phyloP scores from a whole-genome alignment of 2,888 invertebrate species.

The Mayetiola destructor region DNA sequence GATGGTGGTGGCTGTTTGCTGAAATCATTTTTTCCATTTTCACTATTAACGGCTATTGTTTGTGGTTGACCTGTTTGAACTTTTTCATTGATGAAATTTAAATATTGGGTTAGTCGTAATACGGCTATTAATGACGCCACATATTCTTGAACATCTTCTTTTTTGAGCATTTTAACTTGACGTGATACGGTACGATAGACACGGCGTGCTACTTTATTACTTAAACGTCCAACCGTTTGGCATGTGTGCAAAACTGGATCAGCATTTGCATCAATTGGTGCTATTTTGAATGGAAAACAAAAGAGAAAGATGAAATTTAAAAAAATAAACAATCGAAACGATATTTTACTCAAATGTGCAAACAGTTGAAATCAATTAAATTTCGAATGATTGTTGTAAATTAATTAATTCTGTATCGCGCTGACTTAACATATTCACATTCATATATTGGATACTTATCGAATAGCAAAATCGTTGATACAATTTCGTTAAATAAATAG shows the following conservation, averaged over 20 bases:
- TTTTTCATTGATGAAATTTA: conserved; percentile 35
- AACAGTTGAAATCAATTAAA: too few relatives aligned
- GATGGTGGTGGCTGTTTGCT: background rate
- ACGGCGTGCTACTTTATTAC: conserved; percentile 54
- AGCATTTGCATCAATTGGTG: conserved; percentile 41
- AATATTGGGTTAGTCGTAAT: conserved; percentile 36
- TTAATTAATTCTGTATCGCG: too few relatives aligned
- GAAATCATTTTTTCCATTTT: background rate
- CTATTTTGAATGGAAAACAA: conserved; percentile 32
- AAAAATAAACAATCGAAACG: background rate
- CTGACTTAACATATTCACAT: too few relatives aligned
- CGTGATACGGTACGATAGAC: conserved; percentile 51
- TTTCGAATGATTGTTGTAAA: too few relatives aligned
- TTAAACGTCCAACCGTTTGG: conserved; percentile 56
- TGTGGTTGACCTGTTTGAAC: conserved; percentile 21
- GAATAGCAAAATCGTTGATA: too few relatives aligned
- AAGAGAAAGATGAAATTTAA: conserved; percentile 12
- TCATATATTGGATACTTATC: too few relatives aligned
- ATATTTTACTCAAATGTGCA: too few relatives aligned
- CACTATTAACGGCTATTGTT: conserved; percentile 3
- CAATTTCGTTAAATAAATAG: too few relatives aligned
- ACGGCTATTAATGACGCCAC: conserved; percentile 37
- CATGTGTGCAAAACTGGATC: conserved; percentile 56
- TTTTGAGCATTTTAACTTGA: conserved; percentile 41
- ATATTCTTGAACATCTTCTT: conserved; percentile 38